Conservation (phyloP, 92 coral and sea anemone genomes). For the Pocillopora grandis region DNA sequence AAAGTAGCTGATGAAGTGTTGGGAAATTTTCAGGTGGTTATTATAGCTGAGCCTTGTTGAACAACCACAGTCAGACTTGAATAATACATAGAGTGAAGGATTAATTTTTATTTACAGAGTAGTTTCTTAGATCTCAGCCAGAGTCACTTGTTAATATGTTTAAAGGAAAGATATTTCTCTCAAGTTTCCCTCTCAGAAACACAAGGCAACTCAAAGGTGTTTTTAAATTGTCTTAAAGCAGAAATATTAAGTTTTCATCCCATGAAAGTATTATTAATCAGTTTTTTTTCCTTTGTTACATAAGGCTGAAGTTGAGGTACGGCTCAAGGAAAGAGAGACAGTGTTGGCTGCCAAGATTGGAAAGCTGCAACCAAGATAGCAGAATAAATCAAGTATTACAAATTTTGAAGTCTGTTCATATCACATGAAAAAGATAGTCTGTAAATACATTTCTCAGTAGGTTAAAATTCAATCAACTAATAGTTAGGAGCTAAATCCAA, state of each 20-base stretch:
- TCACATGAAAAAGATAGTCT: neutral
- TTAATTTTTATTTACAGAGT: no score
- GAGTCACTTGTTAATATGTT: no score
- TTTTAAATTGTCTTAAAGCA: no score
- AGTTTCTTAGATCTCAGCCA: no score
- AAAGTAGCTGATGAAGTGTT: constrained; percentile 80
- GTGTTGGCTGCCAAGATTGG: constrained; percentile 65
- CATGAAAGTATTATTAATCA: neutral
- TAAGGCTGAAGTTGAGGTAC: constrained; percentile 83
- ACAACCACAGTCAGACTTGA: neutral
- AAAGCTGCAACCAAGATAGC: constrained; percentile 67
- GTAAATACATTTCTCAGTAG: no score
- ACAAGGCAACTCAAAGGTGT: no score
- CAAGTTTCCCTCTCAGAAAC: no score
- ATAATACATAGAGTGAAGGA: no score
- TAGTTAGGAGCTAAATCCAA: neutral
- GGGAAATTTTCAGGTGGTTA: constrained; percentile 84
- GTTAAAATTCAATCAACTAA: no score
- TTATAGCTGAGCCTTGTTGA: neutral
- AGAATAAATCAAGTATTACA: neutral
- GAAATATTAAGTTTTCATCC: neutral
- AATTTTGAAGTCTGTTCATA: constrained; percentile 6
- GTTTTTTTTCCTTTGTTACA: constrained; percentile 2
- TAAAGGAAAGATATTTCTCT: no score
- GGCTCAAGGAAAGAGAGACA: constrained; percentile 86